Percentiles rank a stretch among this genome's conserved stretches.
These are phyloP conservation scores for Masticophis lateralis DNA, from an alignment of 2,797 vertebrate genomes.

Conservation along the genomic window DNA sequence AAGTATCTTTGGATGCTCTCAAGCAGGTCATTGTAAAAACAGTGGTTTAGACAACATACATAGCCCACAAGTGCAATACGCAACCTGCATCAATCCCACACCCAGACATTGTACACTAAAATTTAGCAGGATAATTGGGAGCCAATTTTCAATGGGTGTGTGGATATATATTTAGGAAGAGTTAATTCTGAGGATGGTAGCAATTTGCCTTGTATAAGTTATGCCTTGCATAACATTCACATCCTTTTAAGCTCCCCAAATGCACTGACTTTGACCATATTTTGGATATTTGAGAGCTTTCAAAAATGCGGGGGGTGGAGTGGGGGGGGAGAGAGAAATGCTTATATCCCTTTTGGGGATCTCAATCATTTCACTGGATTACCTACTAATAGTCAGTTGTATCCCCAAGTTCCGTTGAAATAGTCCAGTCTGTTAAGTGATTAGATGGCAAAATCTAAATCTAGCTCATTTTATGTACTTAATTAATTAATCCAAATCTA, in stretches of 20 bases:
- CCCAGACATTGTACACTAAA: neutral
- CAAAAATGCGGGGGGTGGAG: neutral
- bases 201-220: neutral
- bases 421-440: neutral
- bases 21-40: neutral
- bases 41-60: neutral
- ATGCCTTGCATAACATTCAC: neutral
- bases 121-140: neutral
- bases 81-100: neutral
- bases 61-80: neutral
- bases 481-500: neutral
- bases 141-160: neutral
- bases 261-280: neutral
- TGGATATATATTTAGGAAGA: neutral
- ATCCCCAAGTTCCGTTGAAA: neutral
- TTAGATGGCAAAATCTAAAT: neutral
- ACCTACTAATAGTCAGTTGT: neutral
- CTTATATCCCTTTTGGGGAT: neutral
- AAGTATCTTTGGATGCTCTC: neutral
- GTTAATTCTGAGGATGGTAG: neutral
- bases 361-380: neutral
- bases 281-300: neutral
- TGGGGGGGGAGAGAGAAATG: neutral
- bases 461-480: neutral
- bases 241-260: neutral